A percentile compares a stretch with the other conserved stretches of the same genome.
Evolutionary conservation across 2,888 invertebrate genomes (phyloP).

Genomic region (Aromia moschata): DNA sequence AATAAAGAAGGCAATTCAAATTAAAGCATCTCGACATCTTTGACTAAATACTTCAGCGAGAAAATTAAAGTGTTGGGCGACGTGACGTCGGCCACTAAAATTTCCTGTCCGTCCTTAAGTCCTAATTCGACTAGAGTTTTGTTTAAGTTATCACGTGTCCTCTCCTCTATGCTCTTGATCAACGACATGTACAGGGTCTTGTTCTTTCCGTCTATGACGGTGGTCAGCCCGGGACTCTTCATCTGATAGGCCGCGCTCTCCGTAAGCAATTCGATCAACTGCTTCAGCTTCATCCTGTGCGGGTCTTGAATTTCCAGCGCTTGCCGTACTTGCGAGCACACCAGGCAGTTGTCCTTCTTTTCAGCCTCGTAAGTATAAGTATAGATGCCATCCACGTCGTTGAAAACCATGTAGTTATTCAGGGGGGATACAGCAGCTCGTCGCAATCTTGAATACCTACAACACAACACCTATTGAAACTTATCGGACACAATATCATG

Average conservation of each 20-base stretch:
- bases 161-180: constrained; percentile 90
- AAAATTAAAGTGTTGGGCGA: constrained; percentile 84
- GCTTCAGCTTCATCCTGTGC: constrained; percentile 76
- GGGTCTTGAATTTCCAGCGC: constrained; percentile 71
- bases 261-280: constrained; percentile 82
- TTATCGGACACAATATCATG: not conserved
- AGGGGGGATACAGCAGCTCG: constrained; percentile 89
- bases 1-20: constrained; percentile 23
- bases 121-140: constrained; percentile 88
- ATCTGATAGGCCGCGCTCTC: constrained; percentile 85
- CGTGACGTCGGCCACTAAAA: constrained; percentile 92
- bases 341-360: constrained; percentile 84
- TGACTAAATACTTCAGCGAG: constrained; percentile 71
- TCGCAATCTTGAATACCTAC: constrained; percentile 92
- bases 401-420: constrained; percentile 97
- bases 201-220: constrained; percentile 82
- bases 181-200: constrained; percentile 94
- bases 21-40: constrained; percentile 65
- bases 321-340: constrained; percentile 81
- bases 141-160: constrained; percentile 87
- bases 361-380: constrained; percentile 95
- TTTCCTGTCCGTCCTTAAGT: constrained; percentile 82
- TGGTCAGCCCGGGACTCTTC: constrained; percentile 90
- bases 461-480: constrained; percentile 32
- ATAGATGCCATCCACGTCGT: constrained; percentile 95